A percentile compares a stretch with the other conserved stretches of the same genome.
phyloP scores from a whole-genome alignment of 2,888 invertebrate species.

The Acrobasis repandana region DNA sequence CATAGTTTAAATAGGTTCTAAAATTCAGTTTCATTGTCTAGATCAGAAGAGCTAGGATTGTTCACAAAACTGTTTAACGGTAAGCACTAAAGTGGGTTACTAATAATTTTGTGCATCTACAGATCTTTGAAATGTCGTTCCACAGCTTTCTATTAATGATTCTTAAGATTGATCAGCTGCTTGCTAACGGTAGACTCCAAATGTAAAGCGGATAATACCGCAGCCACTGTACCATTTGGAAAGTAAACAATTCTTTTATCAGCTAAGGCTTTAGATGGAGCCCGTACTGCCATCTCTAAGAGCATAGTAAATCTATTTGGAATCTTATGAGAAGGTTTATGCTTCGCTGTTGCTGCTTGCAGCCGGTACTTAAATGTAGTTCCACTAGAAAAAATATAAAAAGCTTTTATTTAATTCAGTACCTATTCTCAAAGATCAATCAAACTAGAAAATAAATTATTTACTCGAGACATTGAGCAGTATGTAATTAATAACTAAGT shows the following conservation, averaged over 20 bases:
- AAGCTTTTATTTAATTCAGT: neutral
- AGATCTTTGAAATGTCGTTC: slow-evolving; percentile 14
- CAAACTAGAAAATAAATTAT: neutral
- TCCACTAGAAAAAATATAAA: neutral
- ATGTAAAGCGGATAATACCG: neutral
- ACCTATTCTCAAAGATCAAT: neutral
- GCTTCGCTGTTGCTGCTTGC: neutral
- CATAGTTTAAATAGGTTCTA: neutral
- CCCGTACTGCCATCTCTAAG: slow-evolving; percentile 44
- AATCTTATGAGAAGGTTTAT: neutral
- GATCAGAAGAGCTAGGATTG: neutral
- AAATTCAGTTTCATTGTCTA: neutral
- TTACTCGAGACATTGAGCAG: neutral
- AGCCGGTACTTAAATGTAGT: slow-evolving; percentile 6
- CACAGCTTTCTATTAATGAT: slow-evolving; percentile 14
- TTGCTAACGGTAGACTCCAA: neutral
- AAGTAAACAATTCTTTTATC: slow-evolving; percentile 8
- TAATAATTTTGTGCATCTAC: slow-evolving; percentile 15
- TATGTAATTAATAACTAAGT: neutral
- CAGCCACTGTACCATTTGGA: neutral
- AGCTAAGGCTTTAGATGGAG: slow-evolving; percentile 27
- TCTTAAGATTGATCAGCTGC: slow-evolving; percentile 8
- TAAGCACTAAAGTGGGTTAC: slow-evolving; percentile 10
- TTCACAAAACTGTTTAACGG: slow-evolving; percentile 17
- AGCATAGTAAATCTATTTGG: neutral